Percentiles rank a stretch among this genome's conserved stretches.
phyloP scores from a whole-genome alignment of 2,797 vertebrate genomes.

The Diceros bicornis region DNA sequence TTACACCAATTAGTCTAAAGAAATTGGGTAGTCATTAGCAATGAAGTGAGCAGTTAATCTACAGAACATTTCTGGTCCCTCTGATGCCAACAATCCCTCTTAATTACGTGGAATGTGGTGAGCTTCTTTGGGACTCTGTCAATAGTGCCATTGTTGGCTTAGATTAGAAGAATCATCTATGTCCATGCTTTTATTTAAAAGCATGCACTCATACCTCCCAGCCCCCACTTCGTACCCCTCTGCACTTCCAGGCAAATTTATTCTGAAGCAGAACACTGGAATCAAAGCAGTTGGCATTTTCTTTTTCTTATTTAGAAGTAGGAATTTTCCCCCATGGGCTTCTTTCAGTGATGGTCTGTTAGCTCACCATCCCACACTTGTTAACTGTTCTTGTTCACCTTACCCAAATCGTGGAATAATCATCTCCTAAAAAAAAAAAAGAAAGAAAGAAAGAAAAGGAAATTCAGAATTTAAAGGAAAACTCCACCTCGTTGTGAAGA shows the following conservation, averaged over 20 bases:
- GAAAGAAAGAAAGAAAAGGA: not conserved
- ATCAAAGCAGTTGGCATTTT: constrained; percentile 62
- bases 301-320: constrained; percentile 65
- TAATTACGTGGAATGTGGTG: constrained; percentile 73
- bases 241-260: constrained; percentile 23
- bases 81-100: constrained; percentile 80
- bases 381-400: constrained; percentile 15
- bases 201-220: not conserved
- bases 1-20: constrained; percentile 87
- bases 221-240: not conserved
- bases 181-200: constrained; percentile 45
- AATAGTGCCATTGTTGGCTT: constrained; percentile 5
- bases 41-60: constrained; percentile 84
- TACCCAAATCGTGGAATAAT: constrained; percentile 53
- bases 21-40: constrained; percentile 84
- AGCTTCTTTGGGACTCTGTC: constrained; percentile 65
- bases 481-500: constrained; percentile 36
- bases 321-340: constrained; percentile 17
- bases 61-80: constrained; percentile 72
- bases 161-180: not conserved
- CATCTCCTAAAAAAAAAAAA: not conserved
- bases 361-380: not conserved
- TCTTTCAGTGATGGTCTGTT: not conserved
- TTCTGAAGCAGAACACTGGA: constrained; percentile 48
- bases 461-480: constrained; percentile 42